Conservation (phyloP, 2,797 vertebrate species). For the Gymnoscopelus braueri region DNA sequence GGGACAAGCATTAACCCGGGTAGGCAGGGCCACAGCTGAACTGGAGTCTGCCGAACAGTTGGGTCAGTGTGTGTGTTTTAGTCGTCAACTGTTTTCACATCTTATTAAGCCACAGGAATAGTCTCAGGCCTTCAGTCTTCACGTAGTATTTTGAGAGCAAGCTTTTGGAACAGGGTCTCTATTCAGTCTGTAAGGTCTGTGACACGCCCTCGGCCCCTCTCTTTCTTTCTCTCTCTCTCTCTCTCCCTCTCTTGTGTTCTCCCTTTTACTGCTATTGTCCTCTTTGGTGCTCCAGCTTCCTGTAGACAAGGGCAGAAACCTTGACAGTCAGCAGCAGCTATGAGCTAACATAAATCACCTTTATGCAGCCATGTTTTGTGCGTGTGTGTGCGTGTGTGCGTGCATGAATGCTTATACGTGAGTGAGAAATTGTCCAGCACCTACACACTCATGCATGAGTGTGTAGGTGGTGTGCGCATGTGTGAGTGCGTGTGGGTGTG, state of each 20-base stretch:
- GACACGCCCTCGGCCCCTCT: slow-evolving; percentile 22
- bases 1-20: no score
- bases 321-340: slow-evolving; percentile 68
- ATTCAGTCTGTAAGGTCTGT: slow-evolving; percentile 26
- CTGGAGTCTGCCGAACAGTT: no score
- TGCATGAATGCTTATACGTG: no score
- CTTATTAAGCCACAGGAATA: slow-evolving; percentile 8
- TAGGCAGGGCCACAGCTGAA: no score
- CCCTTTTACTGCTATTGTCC: slow-evolving; percentile 10
- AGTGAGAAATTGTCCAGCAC: neutral
- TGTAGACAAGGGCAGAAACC: slow-evolving; percentile 53
- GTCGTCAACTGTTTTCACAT: no score
- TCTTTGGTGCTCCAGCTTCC: slow-evolving; percentile 36
- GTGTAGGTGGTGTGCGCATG: neutral
- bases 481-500: slow-evolving; percentile 49
- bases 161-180: slow-evolving; percentile 41
- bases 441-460: neutral
- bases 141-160: slow-evolving; percentile 33
- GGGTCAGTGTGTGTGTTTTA: no score
- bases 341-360: slow-evolving; percentile 67
- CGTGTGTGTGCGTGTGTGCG: slow-evolving; percentile 9
- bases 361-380: slow-evolving; percentile 16
- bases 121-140: slow-evolving; percentile 8
- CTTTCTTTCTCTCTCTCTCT: neutral
- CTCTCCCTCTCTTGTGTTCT: slow-evolving; percentile 15